Evolutionary conservation across 2,888 invertebrate genomes (phyloP).

Genomic region (Sturmia bella): DNA sequence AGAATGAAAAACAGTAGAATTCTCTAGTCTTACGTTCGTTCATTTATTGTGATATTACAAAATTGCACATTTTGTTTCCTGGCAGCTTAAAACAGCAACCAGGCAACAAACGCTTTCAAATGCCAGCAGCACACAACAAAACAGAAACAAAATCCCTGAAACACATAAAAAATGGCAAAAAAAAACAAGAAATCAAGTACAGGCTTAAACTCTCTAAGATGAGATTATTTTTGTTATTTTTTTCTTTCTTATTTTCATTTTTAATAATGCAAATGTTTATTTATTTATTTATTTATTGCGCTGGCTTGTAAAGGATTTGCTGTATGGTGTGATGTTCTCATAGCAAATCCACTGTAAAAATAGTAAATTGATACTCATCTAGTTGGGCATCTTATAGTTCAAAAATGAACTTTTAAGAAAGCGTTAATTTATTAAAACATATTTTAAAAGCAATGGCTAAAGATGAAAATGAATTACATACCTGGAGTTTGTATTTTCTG

Average conservation of each 20-base stretch:
- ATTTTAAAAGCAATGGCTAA: neutral
- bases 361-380: neutral
- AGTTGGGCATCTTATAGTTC: neutral
- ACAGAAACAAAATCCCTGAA: slow-evolving; percentile 31
- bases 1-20: neutral
- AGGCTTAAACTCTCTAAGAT: slow-evolving; percentile 60
- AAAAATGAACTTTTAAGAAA: slow-evolving; percentile 5
- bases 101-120: slow-evolving; percentile 25
- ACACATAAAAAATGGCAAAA: neutral
- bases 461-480: neutral
- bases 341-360: slow-evolving; percentile 38
- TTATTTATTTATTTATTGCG: slow-evolving; percentile 46
- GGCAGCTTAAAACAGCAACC: slow-evolving; percentile 26
- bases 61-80: slow-evolving; percentile 46
- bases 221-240: slow-evolving; percentile 31
- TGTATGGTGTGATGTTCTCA: slow-evolving; percentile 13
- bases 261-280: slow-evolving; percentile 43
- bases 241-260: slow-evolving; percentile 1
- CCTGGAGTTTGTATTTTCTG: neutral
- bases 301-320: slow-evolving; percentile 9
- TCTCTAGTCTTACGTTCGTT: slow-evolving; percentile 9
- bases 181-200: slow-evolving; percentile 59
- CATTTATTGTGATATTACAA: slow-evolving; percentile 29
- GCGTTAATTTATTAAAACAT: slow-evolving; percentile 24
- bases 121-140: slow-evolving; percentile 1